Conservation (phyloP, 1,140 invertebrate genomes). For the Leucophenga varia region DNA sequence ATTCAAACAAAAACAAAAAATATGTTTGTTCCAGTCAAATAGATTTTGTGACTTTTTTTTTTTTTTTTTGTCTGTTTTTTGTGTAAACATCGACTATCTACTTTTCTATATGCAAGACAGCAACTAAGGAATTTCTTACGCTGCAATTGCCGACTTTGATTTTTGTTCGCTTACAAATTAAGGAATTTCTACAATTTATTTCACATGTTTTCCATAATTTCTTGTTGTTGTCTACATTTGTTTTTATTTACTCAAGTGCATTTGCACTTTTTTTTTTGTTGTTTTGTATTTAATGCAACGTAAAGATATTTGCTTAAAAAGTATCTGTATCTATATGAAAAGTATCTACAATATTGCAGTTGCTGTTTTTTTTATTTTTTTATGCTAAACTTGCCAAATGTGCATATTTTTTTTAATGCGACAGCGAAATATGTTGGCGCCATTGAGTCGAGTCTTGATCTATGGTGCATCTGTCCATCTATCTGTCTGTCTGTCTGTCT, state of each 20-base stretch:
- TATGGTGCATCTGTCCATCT: neutral
- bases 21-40: too few relatives aligned
- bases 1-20: too few relatives aligned
- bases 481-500: too few relatives aligned
- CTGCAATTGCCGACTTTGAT: too few relatives aligned
- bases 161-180: constrained; percentile 26
- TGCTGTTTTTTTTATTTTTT: constrained; percentile 2
- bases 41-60: too few relatives aligned
- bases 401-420: constrained; percentile 47
- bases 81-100: too few relatives aligned
- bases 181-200: constrained; percentile 45
- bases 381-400: constrained; percentile 42
- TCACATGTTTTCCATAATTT: constrained; percentile 11
- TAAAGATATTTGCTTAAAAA: too few relatives aligned
- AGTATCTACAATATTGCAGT: neutral
- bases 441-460: constrained; percentile 14
- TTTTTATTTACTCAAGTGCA: constrained; percentile 3
- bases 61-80: too few relatives aligned
- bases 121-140: too few relatives aligned
- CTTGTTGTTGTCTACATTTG: neutral
- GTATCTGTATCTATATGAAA: too few relatives aligned
- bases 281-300: too few relatives aligned
- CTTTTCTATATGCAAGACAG: too few relatives aligned
- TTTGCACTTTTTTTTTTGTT: constrained; percentile 4
- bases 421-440: constrained; percentile 50